phyloP scores from a whole-genome alignment of 2,888 invertebrate species.

The Cephonodes hylas region DNA sequence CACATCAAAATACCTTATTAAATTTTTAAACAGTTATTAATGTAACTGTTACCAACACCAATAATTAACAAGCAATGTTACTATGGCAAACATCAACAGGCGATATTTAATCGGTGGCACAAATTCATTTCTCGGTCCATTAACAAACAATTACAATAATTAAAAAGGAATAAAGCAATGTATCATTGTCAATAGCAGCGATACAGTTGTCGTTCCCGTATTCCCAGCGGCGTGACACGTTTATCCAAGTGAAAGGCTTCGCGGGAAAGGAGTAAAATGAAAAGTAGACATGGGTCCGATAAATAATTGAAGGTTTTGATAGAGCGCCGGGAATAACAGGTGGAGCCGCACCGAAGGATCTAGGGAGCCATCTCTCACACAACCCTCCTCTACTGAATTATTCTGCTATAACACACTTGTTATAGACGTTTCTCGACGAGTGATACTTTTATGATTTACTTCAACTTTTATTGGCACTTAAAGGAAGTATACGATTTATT shows the following conservation, averaged over 20 bases:
- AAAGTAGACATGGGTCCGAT: constrained; percentile 81
- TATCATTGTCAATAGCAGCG: constrained; percentile 54
- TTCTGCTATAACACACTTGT: constrained; percentile 81
- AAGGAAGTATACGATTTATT: constrained; percentile 80
- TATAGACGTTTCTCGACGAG: constrained; percentile 78
- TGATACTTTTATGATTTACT: constrained; percentile 82
- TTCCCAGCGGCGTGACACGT: constrained; percentile 70
- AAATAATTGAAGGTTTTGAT: constrained; percentile 81
- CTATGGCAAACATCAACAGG: neutral
- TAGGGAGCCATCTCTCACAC: constrained; percentile 76
- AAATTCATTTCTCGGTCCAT: neutral
- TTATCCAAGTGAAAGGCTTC: constrained; percentile 69
- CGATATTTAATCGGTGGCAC: neutral
- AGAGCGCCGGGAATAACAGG: constrained; percentile 75
- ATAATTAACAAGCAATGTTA: neutral
- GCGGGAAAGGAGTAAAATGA: constrained; percentile 76
- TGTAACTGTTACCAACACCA: neutral
- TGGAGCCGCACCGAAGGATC: constrained; percentile 55
- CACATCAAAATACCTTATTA: too few relatives aligned
- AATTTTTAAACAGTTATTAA: too few relatives aligned
- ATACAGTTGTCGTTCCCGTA: constrained; percentile 53
- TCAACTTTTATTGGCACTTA: constrained; percentile 81
- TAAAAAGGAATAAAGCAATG: constrained; percentile 45
- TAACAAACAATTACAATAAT: constrained; percentile 31
- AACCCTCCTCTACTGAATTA: constrained; percentile 79